Conservation (phyloP, 2,797 vertebrate species). For the Toxotes lorentzi region DNA sequence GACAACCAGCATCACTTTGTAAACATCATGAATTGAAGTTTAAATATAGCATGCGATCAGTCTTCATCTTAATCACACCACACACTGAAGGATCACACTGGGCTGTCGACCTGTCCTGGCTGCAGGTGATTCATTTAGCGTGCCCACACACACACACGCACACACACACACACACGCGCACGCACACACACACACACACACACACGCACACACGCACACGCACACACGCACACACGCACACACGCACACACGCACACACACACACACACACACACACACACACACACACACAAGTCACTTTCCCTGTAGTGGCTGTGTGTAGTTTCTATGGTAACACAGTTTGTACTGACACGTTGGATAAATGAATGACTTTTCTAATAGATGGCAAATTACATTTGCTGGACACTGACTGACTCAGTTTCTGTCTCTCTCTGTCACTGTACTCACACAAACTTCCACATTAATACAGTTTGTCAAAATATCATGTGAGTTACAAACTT, state of each 20-base stretch:
- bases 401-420: not conserved
- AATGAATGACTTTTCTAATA: constrained; percentile 45
- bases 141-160: not conserved
- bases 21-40: constrained; percentile 1
- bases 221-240: not conserved
- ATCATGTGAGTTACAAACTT: not conserved
- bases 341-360: constrained; percentile 37
- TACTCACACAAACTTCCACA: not conserved
- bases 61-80: constrained; percentile 16
- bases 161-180: not conserved
- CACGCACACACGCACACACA: no score
- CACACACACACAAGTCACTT: constrained; percentile 3
- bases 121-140: no score
- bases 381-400: constrained; percentile 27
- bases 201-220: not conserved
- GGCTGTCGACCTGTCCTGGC: not conserved
- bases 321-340: constrained; percentile 55
- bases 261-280: not conserved
- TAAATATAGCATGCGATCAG: constrained; percentile 18
- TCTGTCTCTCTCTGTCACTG: not conserved
- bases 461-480: not conserved
- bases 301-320: constrained; percentile 27
- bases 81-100: not conserved
- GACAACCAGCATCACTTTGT: not conserved
- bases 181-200: no score